Conservation (phyloP, 2,888 invertebrate species). For the Bombyx huttoni region DNA sequence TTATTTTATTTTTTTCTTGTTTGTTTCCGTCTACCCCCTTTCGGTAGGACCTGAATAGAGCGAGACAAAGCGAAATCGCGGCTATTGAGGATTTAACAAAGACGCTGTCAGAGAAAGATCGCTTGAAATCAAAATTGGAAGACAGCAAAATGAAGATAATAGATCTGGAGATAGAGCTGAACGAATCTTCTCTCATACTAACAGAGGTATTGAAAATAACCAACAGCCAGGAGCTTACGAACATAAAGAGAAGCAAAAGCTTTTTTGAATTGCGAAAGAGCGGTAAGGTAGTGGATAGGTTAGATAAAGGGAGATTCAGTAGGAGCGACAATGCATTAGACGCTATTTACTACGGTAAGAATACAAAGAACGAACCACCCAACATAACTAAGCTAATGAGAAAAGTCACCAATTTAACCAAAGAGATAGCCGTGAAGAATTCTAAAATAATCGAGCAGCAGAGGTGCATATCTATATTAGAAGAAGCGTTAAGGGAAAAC, state of each 20-base stretch:
- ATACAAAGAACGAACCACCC: conserved; percentile 25
- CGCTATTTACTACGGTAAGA: conserved; percentile 25
- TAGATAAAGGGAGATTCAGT: conserved; percentile 64
- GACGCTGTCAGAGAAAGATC: conserved; percentile 43
- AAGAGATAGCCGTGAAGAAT: conserved; percentile 62
- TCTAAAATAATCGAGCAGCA: conserved; percentile 71
- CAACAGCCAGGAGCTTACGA: conserved; percentile 40
- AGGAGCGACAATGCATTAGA: conserved; percentile 55
- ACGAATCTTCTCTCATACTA: conserved; percentile 65
- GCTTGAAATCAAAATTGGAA: conserved; percentile 45
- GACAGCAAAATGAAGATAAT: conserved; percentile 57
- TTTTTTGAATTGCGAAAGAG: conserved; percentile 68
- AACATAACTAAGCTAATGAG: conserved; percentile 44
- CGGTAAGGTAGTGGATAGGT: conserved; percentile 73
- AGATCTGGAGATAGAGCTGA: conserved; percentile 67
- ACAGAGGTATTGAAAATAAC: conserved; percentile 64
- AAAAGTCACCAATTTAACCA: conserved; percentile 54
- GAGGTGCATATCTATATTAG: conserved; percentile 63
- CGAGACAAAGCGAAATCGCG: conserved; percentile 48
- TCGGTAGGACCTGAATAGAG: conserved; percentile 51
- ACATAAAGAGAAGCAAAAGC: conserved; percentile 55
- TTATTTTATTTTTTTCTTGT: conserved; percentile 32
- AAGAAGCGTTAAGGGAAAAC: conserved; percentile 68
- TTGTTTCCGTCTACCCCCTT: conserved; percentile 46
- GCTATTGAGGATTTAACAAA: conserved; percentile 45